Evolutionary conservation across 2,888 invertebrate species (phyloP).

Genomic region (Stramonita haemastoma): DNA sequence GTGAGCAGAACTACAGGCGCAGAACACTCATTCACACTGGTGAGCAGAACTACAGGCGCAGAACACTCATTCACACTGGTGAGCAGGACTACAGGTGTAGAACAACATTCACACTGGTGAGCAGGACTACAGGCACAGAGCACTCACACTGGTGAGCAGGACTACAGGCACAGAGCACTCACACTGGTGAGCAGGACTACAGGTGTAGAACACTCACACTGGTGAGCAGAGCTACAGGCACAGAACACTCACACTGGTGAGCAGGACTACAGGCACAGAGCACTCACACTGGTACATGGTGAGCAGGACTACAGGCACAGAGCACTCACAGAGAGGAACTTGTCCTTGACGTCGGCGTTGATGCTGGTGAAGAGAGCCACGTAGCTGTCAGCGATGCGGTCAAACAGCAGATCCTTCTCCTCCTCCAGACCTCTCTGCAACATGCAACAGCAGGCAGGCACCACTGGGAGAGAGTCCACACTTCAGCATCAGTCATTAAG

Average conservation of each 20-base stretch:
- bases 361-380: constrained; percentile 75
- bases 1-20: not conserved
- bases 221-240: not conserved
- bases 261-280: not conserved
- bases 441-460: not conserved
- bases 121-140: not conserved
- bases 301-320: not conserved
- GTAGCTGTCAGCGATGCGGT: constrained; percentile 76
- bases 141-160: constrained; percentile 57
- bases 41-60: not conserved
- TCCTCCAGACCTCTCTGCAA: constrained; percentile 59
- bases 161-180: constrained; percentile 41
- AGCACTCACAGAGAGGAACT: constrained; percentile 71
- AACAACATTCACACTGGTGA: not conserved
- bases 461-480: no score
- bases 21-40: constrained; percentile 56
- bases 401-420: constrained; percentile 72
- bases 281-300: constrained; percentile 56
- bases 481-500: no score
- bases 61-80: constrained; percentile 56
- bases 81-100: not conserved
- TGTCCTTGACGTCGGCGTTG: constrained; percentile 75
- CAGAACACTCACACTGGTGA: not conserved
- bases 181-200: no score
- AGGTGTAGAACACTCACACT: not conserved